These are phyloP conservation scores for Orthosia gracilis DNA, from an alignment of 2,888 invertebrate genomes.

Conservation along the genomic window DNA sequence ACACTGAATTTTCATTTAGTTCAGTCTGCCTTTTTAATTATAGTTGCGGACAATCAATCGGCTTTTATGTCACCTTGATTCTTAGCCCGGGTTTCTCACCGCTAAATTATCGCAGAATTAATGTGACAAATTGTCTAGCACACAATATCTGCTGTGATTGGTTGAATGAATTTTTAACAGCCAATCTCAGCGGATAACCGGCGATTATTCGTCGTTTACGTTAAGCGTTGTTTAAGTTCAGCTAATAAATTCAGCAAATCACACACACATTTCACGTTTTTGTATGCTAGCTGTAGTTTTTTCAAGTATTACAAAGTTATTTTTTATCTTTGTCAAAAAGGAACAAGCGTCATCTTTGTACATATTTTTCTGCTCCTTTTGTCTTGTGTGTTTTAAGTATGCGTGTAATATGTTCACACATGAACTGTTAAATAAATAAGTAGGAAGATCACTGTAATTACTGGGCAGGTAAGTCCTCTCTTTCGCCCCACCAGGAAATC, in stretches of 20 bases:
- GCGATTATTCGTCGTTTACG: background rate
- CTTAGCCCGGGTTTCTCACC: too few relatives aligned
- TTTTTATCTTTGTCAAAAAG: background rate
- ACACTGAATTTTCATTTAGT: background rate
- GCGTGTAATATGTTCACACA: too few relatives aligned
- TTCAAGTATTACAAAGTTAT: background rate
- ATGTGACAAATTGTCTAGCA: too few relatives aligned
- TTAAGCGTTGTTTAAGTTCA: background rate
- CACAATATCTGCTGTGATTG: too few relatives aligned
- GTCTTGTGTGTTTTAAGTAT: too few relatives aligned
- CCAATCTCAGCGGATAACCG: too few relatives aligned
- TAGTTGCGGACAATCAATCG: too few relatives aligned
- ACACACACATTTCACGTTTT: conserved; percentile 9
- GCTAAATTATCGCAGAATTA: too few relatives aligned
- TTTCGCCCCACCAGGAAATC: background rate
- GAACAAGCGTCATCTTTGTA: too few relatives aligned
- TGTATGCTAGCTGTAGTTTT: background rate
- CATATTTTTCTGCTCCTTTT: too few relatives aligned
- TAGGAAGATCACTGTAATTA: background rate
- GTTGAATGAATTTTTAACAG: too few relatives aligned
- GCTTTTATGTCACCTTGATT: too few relatives aligned
- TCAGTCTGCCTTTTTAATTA: background rate
- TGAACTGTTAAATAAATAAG: background rate
- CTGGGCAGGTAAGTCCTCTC: background rate
- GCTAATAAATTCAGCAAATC: conserved; percentile 24